Evolutionary conservation across 2,113 vertebrate species (phyloP).

Genomic region (Alethe castanea): DNA sequence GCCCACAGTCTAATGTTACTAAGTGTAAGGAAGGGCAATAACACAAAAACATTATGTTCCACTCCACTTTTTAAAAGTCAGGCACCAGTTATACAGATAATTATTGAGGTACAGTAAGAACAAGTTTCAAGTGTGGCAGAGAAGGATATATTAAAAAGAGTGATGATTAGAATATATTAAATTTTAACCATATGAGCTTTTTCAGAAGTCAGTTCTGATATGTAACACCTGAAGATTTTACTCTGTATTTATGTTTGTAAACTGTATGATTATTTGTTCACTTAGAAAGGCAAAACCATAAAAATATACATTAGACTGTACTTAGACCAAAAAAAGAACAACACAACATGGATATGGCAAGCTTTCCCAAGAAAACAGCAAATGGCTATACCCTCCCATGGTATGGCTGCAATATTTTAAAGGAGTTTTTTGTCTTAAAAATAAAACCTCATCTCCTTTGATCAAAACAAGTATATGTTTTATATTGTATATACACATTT

Average conservation of each 20-base stretch:
- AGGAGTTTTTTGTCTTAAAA: not conserved
- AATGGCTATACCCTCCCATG: not conserved
- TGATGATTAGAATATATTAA: not conserved
- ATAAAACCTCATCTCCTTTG: not conserved
- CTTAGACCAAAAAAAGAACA: not conserved
- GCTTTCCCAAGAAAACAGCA: not conserved
- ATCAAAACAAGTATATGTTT: slow-evolving; percentile 46
- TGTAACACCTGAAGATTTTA: not conserved
- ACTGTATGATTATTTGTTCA: not conserved
- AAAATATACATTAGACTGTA: not conserved
- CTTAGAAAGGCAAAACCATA: not conserved
- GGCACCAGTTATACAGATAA: not conserved
- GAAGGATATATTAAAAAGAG: not conserved
- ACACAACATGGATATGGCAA: not conserved
- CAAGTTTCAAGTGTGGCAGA: not conserved
- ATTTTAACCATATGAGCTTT: not conserved
- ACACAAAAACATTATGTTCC: not conserved
- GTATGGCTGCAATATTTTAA: not conserved
- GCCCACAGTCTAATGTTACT: not conserved
- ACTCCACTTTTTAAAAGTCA: not conserved
- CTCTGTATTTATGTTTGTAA: not conserved
- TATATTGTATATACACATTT: slow-evolving; percentile 58
- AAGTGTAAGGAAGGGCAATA: not conserved
- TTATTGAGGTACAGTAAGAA: not conserved
- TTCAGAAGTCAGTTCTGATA: not conserved